Conservation (phyloP, 2,888 invertebrate species). For the Pemphredon lugubris region DNA sequence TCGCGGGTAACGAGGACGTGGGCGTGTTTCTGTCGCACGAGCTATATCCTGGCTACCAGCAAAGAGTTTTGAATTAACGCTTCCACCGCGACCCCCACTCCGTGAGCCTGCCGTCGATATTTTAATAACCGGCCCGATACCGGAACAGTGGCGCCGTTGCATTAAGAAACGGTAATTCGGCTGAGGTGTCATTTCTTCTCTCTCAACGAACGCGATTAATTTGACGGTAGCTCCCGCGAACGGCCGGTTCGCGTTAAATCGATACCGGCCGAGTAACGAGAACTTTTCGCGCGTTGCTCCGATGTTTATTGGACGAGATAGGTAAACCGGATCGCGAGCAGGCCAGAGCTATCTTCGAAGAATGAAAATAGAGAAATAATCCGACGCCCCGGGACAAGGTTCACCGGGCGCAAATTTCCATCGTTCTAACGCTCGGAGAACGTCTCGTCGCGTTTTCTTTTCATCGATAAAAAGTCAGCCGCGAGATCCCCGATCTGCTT, state of each 20-base stretch:
- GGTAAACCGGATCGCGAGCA: conserved; percentile 78
- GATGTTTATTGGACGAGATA: conserved; percentile 79
- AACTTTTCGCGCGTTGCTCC: conserved; percentile 62
- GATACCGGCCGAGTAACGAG: conserved; percentile 19
- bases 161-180: background rate
- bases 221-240: background rate
- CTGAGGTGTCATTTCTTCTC: conserved; percentile 17
- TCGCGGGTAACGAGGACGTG: background rate
- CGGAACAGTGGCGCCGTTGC: background rate
- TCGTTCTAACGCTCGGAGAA: conserved; percentile 31
- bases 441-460: background rate
- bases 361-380: conserved; percentile 77
- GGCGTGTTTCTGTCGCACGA: background rate
- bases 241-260: conserved; percentile 36
- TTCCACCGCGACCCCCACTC: background rate
- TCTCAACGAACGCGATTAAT: conserved; percentile 35
- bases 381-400: conserved; percentile 55
- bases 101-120: background rate
- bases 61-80: background rate
- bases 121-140: background rate
- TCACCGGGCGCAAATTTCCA: conserved; percentile 61
- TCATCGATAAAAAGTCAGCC: background rate
- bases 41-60: background rate
- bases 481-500: background rate
- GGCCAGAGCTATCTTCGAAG: conserved; percentile 70